A percentile compares a stretch with the other conserved stretches of the same genome.
These are phyloP conservation scores for Xenopus petersii DNA, from an alignment of 2,797 vertebrate genomes.

Conservation along the genomic window DNA sequence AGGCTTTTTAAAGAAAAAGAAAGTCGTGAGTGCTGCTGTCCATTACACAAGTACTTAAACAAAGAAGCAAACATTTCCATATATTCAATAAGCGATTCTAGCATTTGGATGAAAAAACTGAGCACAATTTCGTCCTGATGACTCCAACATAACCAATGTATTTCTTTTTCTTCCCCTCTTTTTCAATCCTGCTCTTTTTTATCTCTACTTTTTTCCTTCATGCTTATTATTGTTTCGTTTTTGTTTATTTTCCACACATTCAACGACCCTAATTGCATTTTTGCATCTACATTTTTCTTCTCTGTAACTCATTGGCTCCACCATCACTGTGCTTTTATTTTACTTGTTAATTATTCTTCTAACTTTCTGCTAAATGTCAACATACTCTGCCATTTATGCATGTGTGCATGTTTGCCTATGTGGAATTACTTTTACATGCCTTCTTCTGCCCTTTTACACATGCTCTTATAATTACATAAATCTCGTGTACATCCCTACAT, in stretches of 20 bases:
- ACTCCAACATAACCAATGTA: constrained; percentile 40
- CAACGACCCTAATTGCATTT: background rate
- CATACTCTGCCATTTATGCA: background rate
- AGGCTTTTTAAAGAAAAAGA: no score
- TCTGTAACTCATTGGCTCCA: no score
- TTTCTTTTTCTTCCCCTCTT: constrained; percentile 31
- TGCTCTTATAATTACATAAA: no score
- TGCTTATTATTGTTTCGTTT: background rate
- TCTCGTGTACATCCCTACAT: no score
- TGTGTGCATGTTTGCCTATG: background rate
- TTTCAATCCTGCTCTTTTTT: background rate
- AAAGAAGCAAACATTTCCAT: no score
- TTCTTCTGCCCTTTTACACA: no score
- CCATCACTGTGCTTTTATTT: background rate
- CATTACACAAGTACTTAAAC: no score
- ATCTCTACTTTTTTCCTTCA: background rate
- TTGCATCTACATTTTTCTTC: background rate
- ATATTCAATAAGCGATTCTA: no score
- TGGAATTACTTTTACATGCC: no score
- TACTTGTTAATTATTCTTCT: background rate
- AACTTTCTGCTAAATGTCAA: background rate
- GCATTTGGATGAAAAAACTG: background rate
- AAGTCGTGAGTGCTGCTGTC: no score
- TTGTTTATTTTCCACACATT: background rate
- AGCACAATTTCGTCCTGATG: constrained; percentile 10